Evolutionary conservation across 2,888 invertebrate genomes (phyloP), one percentile per base, ranked within the genome.

Genomic region (Eristalinus sepulchralis): DNA sequence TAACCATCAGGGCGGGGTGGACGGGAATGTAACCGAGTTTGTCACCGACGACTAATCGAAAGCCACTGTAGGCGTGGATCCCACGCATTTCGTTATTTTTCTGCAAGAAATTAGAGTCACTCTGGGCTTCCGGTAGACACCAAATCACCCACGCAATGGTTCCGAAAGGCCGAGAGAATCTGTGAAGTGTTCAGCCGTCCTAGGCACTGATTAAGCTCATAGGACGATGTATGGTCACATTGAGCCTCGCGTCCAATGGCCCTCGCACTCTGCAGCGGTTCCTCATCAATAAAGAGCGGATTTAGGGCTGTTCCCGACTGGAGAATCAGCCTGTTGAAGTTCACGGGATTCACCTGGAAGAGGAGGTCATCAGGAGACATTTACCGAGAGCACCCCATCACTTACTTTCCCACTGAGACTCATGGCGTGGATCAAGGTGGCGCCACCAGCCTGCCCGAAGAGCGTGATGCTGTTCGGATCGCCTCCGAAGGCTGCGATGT

Each of bases 401-500:
- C 78, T 66, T 78, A 92, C 92, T 64, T 92, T 90, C 9, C 93
- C 93, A 88, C 93, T 93, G 11, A 93, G 88, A 77, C 93, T 91
- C 34, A 94, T 90, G 0, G 93, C 91, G 22, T 93, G 93, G 0
- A 93, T 93, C 33, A 94, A 91, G 0, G 92, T 92, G 2, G 93
- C 93, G 1, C 94, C 94, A 13, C 94, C 94, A 24, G 94, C 94
- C 88, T 94, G 94, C 1, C 94, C 94, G 60, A 94, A 91, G 2
- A 94, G 88, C 0, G 94, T 94, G 0, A 94, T 92, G 36, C 90
- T 90, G 6, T 89, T 88, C 5, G 93, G 90, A 88, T 94, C 92
- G 1, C 94, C 94, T 33, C 94, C 94, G 85, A 94, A 94, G 53
- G 90, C 83, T 2, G 84, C 89, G 17, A 94, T 93, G 89, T 94